A percentile compares a stretch with the other conserved stretches of the same genome.
These are phyloP conservation scores for Phalloptychus januarius DNA, from an alignment of 2,797 vertebrate species.

Conservation along the genomic window DNA sequence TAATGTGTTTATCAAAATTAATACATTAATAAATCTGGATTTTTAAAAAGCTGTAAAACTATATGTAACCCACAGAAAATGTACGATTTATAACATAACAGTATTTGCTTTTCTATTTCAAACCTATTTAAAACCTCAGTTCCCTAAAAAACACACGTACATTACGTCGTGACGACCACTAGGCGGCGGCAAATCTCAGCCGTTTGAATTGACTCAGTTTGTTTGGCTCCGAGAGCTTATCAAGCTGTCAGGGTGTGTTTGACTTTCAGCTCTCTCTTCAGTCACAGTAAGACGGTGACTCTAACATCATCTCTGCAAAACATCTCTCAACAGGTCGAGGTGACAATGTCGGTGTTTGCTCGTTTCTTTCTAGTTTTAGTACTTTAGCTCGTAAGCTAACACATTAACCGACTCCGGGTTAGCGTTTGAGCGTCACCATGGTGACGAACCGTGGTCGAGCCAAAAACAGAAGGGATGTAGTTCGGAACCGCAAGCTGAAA, in stretches of 20 bases:
- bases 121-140: background rate
- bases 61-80: background rate
- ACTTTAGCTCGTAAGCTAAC: conserved; percentile 3
- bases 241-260: conserved; percentile 22
- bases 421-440: conserved; percentile 44
- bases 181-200: conserved; percentile 27
- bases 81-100: background rate
- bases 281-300: background rate
- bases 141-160: background rate
- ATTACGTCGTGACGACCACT: conserved; percentile 41
- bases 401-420: background rate
- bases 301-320: background rate
- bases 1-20: background rate
- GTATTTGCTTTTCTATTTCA: background rate
- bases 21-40: background rate
- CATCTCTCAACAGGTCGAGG: background rate
- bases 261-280: background rate
- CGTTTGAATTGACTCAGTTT: background rate
- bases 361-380: background rate
- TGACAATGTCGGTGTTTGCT: fast-evolving
- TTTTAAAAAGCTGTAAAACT: background rate
- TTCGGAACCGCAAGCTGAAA: fast-evolving
- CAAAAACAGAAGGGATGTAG: conserved; percentile 6
- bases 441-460: conserved; percentile 32
- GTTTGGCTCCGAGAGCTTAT: background rate